Base-by-base conservation (phyloP, 2,113 vertebrate genomes). In the Melospiza georgiana region DNA sequence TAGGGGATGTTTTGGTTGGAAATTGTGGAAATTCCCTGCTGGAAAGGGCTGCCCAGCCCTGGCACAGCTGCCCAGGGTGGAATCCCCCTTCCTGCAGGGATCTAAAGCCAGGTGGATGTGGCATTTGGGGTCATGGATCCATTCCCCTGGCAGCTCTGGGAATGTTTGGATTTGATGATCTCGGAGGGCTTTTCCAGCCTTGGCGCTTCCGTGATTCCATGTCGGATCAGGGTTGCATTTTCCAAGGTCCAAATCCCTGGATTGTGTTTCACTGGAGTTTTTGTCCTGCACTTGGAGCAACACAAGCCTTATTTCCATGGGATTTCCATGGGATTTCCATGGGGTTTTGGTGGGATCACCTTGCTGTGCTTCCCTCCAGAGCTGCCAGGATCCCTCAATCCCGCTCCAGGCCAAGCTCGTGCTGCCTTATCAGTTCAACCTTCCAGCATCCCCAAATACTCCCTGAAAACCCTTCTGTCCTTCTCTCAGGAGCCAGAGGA, bases 191-290 rank as follows among this genome's bases (percentile, higher is more conserved):
- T 69, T 54, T 48, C 71, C 71, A 62, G 2, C 27, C 37, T 28
- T 30, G 67, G 25, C 12, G 2, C 4, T 30, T 37, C 58, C 6
- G 4, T 22, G 24, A 8, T 46, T 48, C 69, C 46, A 0, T 13
- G 5, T 24, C 68, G 39, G 6, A 35, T 76, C 63, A 3, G 52
- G 39, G 30, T 1, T 62, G 52, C 4, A 0, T 65, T 93, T 77
- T 57, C n/a, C 12, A 7, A 66, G 1, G 1, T 51, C 15, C 1
- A 1, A 11, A 7, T 37, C 48, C 19, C 21, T 17, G 0, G 3
- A 3, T 14, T 61, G 33, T 39, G 15, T 72, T 59, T 19, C 52
- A 19, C 3, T 48, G 66, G 58, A 33, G 20, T 20, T 43, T 57
- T 6, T 23, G 12, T 20, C 3, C 15, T 25, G 24, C 5, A 1